These are phyloP conservation scores for Ophion ventricosus DNA, from an alignment of 2,888 invertebrate genomes.

Conservation along the genomic window DNA sequence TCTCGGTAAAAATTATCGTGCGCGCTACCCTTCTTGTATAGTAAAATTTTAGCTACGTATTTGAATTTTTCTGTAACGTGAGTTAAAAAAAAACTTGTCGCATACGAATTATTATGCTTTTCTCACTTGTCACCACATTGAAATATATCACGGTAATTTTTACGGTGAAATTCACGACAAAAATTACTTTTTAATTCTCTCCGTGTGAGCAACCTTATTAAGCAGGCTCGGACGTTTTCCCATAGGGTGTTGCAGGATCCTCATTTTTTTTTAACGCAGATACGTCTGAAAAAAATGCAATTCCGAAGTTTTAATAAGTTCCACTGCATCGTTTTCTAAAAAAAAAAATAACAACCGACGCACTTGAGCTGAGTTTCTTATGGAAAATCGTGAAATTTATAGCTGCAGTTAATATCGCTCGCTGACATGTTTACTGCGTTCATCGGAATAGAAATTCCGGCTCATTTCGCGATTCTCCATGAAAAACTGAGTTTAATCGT, in stretches of 20 bases:
- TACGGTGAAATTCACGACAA: too few species aligned
- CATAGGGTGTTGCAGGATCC: not conserved
- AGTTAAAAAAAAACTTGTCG: too few species aligned
- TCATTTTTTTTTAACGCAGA: not conserved
- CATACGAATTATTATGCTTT: too few species aligned
- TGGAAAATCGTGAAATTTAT: not conserved
- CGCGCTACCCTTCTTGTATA: too few species aligned
- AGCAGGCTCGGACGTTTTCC: not conserved
- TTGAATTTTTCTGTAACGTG: too few species aligned
- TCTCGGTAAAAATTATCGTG: too few species aligned
- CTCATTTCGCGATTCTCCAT: not conserved
- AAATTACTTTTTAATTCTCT: too few species aligned
- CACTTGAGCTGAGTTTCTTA: not conserved
- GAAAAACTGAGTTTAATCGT: not conserved
- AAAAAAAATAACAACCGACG: not conserved
- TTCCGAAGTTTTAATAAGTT: not conserved
- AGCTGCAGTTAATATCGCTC: not conserved
- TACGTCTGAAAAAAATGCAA: not conserved
- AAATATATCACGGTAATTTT: too few species aligned
- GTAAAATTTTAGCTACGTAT: too few species aligned
- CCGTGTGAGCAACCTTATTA: too few species aligned
- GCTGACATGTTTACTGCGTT: not conserved
- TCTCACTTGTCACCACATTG: too few species aligned
- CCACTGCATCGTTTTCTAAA: not conserved
- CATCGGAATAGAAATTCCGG: not conserved